Evolutionary conservation across 2,113 vertebrate genomes (phyloP).

Genomic region (Podilymbus podiceps): DNA sequence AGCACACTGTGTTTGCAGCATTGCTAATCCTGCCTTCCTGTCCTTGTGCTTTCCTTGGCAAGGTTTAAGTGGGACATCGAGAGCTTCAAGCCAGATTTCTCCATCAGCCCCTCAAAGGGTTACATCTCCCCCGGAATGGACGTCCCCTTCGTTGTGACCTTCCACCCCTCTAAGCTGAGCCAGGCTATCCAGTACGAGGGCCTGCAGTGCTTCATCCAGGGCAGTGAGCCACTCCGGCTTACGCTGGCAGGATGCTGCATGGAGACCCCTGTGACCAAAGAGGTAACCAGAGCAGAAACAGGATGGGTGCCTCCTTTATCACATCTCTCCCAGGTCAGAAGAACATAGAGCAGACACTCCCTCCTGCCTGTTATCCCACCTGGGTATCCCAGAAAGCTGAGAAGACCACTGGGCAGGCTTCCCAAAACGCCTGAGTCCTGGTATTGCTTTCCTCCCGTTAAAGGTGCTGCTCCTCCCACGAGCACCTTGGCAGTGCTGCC

Average conservation of each 20-base stretch:
- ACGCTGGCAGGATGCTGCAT: constrained; percentile 81
- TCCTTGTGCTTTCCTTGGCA: background rate
- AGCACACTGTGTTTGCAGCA: background rate
- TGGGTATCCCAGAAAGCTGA: background rate
- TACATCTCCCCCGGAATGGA: constrained; percentile 81
- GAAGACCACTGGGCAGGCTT: background rate
- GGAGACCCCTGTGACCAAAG: constrained; percentile 64
- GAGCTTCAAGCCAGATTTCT: constrained; percentile 77
- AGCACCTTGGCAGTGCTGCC: background rate
- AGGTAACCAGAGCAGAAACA: constrained; percentile 61
- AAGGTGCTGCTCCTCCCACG: background rate
- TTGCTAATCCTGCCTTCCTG: background rate
- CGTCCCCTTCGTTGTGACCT: constrained; percentile 78
- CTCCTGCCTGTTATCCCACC: background rate
- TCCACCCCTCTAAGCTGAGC: constrained; percentile 74
- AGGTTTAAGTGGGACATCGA: constrained; percentile 86
- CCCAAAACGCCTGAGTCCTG: background rate
- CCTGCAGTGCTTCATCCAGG: constrained; percentile 79
- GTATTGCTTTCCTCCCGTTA: background rate
- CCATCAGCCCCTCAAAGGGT: constrained; percentile 79
- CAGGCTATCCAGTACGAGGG: constrained; percentile 73
- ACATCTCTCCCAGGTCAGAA: background rate
- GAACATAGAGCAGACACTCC: too few relatives aligned
- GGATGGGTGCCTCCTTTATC: too few relatives aligned
- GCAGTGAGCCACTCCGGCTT: constrained; percentile 69